Percentiles rank a stretch among this genome's conserved stretches.
Evolutionary conservation across 2,113 vertebrate genomes (phyloP).

Genomic region (Zosterops hypoxanthus): DNA sequence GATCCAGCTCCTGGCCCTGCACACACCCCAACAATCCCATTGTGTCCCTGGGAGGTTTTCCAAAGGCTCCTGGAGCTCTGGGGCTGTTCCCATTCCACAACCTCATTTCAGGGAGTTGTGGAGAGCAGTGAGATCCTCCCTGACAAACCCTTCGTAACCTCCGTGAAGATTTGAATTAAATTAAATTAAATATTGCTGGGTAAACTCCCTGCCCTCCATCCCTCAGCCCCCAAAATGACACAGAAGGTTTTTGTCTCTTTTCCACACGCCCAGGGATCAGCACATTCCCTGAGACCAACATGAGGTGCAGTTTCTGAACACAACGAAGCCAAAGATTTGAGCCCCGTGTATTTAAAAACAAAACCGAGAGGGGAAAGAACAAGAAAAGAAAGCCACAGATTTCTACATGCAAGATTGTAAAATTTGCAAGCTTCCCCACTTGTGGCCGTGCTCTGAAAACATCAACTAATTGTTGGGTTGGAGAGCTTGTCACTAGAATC

Average conservation of each 20-base stretch:
- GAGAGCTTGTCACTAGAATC: constrained; percentile 46
- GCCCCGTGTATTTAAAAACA: constrained; percentile 6
- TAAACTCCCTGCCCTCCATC: neutral
- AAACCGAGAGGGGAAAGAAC: constrained; percentile 35
- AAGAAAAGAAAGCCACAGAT: constrained; percentile 55
- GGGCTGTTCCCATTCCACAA: neutral
- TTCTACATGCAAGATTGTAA: constrained; percentile 45
- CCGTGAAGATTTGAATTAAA: neutral
- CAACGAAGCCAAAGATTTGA: neutral
- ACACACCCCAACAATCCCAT: neutral
- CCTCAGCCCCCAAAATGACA: neutral
- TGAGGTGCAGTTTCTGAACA: neutral
- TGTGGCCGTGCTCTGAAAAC: constrained; percentile 34
- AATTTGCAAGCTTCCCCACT: constrained; percentile 14
- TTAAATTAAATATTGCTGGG: neutral
- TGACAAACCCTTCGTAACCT: neutral
- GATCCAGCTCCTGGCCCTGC: neutral
- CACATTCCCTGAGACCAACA: neutral
- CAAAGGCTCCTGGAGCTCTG: neutral
- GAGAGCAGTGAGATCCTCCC: neutral
- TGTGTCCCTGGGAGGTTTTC: accelerated
- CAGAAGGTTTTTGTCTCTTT: neutral
- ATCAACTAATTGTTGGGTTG: constrained; percentile 50
- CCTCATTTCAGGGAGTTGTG: neutral
- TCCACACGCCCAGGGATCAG: neutral